Conservation (phyloP, 2,888 invertebrate genomes). For the Coecobrya sp. region DNA sequence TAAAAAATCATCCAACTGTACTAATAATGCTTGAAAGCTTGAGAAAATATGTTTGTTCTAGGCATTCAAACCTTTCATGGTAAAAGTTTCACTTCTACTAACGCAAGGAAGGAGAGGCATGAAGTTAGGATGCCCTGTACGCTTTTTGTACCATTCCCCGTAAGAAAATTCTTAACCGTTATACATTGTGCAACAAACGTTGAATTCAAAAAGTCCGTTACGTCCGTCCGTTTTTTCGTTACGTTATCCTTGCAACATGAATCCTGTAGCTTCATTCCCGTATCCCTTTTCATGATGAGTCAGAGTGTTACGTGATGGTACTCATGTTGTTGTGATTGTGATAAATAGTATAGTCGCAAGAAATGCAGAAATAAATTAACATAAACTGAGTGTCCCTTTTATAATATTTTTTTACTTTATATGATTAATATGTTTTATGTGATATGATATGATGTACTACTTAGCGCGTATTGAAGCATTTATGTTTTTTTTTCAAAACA, state of each 20-base stretch:
- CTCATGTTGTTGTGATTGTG: no score
- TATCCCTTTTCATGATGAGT: constrained; percentile 60
- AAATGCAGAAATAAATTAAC: no score
- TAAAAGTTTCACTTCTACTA: not conserved
- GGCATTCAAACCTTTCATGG: not conserved
- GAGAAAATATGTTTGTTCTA: not conserved
- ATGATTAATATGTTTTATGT: no score
- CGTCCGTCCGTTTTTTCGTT: constrained; percentile 24
- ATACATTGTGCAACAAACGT: no score
- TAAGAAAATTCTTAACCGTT: no score
- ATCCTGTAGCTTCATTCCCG: constrained; percentile 53
- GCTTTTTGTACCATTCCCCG: no score
- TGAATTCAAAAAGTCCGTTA: not conserved
- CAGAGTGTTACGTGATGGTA: no score
- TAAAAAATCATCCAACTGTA: constrained; percentile 9
- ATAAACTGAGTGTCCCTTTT: no score
- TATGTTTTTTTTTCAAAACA: not conserved
- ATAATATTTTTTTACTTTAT: no score
- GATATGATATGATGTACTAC: not conserved
- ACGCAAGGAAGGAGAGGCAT: not conserved
- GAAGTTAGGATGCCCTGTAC: no score
- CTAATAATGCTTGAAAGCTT: not conserved
- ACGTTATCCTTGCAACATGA: constrained; percentile 61
- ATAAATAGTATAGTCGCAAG: no score
- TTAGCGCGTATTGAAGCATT: not conserved